Evolutionary conservation across 2,797 vertebrate species (phyloP), one percentile per base, ranked within the genome.

Genomic region (Odontamblyopus lacepedii): DNA sequence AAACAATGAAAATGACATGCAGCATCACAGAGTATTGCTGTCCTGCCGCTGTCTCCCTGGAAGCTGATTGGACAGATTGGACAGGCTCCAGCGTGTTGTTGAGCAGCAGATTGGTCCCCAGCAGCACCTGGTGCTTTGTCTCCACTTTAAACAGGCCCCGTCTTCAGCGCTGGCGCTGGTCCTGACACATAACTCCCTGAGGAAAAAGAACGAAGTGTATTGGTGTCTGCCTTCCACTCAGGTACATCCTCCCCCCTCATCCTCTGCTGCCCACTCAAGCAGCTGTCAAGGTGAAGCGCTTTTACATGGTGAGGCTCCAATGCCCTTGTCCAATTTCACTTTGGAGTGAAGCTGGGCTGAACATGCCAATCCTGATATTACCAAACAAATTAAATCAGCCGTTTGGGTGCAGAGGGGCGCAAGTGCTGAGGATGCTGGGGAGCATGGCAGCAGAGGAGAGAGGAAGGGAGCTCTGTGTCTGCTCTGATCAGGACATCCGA

Each of bases 281-380:
- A 93, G 93, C 93, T 94, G 94, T 94, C 93, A 92, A 93, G 92
- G 93, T 94, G 90, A 93, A 88, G 85, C 88, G 78, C 84, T 93
- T 91, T 92, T 90, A 94, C 93, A 93, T 87, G 90, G 89, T 87
- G 89, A 92, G 90, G 92, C 93, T 94, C 93, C 93, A 93, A 90
- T 93, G 92, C 93, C 92, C 93, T 92, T 89, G 92, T 93, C 91
- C 93, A 94, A 94, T 94, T 94, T 94, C 91, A 93, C 94, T 94
- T 93, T 92, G 92, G 87, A 92, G 92, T 88, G 93, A 93, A 93
- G 92, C 90, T 92, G 88, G 90, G 90, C 91, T 89, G 89, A 93
- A 94, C 90, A 91, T 84, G 93, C 91, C 94, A 94, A 93, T 94
- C 92, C 92, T 93, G 88, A 95, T 95, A 93, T 94, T 92, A 93